A percentile compares a stretch with the other conserved stretches of the same genome.
Evolutionary conservation across 53 echinoderm and acorn worm species (phyloP).

Genomic region (Temnopleurus reevesii): DNA sequence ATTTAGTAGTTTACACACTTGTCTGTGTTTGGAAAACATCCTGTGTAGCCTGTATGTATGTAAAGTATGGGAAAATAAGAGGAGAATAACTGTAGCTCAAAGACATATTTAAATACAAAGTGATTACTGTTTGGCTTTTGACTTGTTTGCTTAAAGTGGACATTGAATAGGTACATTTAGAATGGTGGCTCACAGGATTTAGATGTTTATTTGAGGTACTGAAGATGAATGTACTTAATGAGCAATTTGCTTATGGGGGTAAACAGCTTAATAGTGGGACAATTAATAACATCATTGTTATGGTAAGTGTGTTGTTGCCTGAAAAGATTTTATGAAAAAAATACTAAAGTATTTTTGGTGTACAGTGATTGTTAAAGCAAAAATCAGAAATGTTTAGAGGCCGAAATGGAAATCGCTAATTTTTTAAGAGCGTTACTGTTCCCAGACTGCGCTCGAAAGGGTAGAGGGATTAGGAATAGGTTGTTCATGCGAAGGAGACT

Average conservation of each 20-base stretch:
- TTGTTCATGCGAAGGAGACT: background rate
- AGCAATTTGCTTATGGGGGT: background rate
- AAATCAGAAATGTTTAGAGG: too few species aligned
- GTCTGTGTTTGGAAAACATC: too few species aligned
- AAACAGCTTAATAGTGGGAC: background rate
- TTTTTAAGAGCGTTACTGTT: background rate
- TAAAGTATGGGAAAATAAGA: background rate
- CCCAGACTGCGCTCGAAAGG: background rate
- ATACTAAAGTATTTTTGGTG: background rate
- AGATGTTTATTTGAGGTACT: background rate
- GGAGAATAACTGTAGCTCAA: background rate
- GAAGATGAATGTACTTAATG: background rate
- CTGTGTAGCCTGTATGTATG: too few species aligned
- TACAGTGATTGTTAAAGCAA: background rate
- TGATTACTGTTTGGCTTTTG: background rate
- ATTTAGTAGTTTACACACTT: too few species aligned
- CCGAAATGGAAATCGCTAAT: background rate
- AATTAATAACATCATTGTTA: background rate
- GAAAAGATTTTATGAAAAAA: background rate
- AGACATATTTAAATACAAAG: background rate
- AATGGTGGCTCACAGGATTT: background rate
- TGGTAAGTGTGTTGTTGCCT: constrained; percentile 7
- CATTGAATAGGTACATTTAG: background rate
- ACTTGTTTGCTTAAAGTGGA: too few species aligned
- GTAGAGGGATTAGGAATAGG: constrained; percentile 2